Conservation (phyloP, 2,113 vertebrate species). For the Xenopus tropicalis region DNA sequence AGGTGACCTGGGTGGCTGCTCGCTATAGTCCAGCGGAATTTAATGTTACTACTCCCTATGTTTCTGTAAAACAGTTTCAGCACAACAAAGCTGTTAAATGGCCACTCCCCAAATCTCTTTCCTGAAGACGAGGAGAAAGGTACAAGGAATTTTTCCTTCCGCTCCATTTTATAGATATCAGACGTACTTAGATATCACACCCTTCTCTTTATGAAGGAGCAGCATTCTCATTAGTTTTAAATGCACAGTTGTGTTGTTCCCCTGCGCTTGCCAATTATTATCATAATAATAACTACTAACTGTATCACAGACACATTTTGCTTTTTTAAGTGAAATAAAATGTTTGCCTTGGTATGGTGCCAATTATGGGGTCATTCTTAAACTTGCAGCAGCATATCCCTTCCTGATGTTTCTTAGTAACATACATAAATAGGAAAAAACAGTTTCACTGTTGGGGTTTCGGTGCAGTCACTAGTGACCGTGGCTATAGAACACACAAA, state of each 20-base stretch:
- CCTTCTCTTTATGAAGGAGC: neutral
- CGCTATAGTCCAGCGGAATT: too few relatives aligned
- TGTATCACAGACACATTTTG: constrained; percentile 51
- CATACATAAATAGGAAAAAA: constrained; percentile 69
- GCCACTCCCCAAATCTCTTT: neutral
- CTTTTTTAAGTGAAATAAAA: constrained; percentile 62
- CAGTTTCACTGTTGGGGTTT: constrained; percentile 58
- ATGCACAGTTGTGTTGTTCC: constrained; percentile 43
- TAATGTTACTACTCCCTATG: too few relatives aligned
- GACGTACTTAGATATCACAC: neutral
- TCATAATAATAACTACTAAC: constrained; percentile 58
- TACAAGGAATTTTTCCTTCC: neutral
- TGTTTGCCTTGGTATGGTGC: constrained; percentile 55
- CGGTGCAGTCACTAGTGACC: constrained; percentile 54
- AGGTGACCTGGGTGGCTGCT: too few relatives aligned
- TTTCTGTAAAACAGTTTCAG: too few relatives aligned
- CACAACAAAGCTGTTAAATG: neutral
- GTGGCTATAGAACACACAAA: constrained; percentile 52
- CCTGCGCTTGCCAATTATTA: constrained; percentile 53
- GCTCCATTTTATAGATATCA: constrained; percentile 1
- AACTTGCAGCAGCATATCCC: constrained; percentile 62
- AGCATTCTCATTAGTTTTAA: constrained; percentile 25
- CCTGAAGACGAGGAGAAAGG: neutral
- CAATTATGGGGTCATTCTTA: constrained; percentile 64
- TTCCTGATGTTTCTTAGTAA: constrained; percentile 66